Percentiles rank a stretch among this genome's conserved stretches.
Conservation (phyloP, 2,888 invertebrate genomes). For the Therioaphis trifolii region DNA sequence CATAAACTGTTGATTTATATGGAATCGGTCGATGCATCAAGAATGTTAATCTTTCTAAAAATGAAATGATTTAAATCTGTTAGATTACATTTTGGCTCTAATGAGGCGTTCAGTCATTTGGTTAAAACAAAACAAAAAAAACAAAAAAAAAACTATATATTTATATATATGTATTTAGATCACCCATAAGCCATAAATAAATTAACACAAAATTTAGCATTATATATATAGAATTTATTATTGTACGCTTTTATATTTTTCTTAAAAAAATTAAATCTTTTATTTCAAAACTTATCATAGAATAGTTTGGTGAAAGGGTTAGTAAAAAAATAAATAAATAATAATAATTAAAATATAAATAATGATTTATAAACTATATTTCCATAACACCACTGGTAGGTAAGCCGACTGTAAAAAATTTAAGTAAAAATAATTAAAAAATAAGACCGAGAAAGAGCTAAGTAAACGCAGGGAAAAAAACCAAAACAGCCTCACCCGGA, state of each 20-base stretch:
- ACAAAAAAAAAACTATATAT: background rate
- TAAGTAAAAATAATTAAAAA: conserved; percentile 26
- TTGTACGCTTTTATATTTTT: conserved; percentile 52
- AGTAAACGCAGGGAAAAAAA: conserved; percentile 58
- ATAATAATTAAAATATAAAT: conserved; percentile 58
- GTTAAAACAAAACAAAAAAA: conserved; percentile 23
- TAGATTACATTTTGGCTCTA: background rate
- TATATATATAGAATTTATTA: conserved; percentile 39
- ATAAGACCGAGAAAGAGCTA: conserved; percentile 60
- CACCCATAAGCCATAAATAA: conserved; percentile 57
- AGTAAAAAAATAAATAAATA: conserved; percentile 57
- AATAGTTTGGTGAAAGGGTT: conserved; percentile 63
- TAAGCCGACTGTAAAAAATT: conserved; percentile 61
- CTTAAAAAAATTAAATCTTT: conserved; percentile 30
- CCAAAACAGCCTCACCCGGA: conserved; percentile 61
- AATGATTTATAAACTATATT: conserved; percentile 59
- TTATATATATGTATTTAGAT: conserved; percentile 52
- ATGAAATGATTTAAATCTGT: background rate
- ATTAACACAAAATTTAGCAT: conserved; percentile 59
- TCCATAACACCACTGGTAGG: conserved; percentile 62
- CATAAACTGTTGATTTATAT: background rate
- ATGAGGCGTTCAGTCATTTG: conserved; percentile 27
- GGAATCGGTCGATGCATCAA: background rate
- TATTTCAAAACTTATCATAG: conserved; percentile 61
- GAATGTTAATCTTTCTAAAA: background rate